These are phyloP conservation scores for Semibalanus balanoides DNA, from an alignment of 1,140 invertebrate species.

Conservation along the genomic window DNA sequence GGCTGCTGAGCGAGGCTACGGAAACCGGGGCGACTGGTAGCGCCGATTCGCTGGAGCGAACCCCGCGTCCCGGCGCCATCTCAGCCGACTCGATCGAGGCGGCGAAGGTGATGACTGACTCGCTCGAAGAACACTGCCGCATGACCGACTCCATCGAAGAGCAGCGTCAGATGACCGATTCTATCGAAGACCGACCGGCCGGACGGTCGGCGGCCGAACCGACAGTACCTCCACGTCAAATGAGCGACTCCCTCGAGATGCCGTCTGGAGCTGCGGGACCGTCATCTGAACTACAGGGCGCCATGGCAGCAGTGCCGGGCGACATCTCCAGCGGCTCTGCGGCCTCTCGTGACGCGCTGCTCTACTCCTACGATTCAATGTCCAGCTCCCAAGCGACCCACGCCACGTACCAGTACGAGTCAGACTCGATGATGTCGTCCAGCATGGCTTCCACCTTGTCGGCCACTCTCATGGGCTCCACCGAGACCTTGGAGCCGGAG, in stretches of 20 bases:
- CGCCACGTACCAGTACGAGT: conserved; percentile 67
- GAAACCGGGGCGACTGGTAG: conserved; percentile 23
- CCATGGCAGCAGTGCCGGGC: too few species aligned
- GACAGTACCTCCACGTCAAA: too few species aligned
- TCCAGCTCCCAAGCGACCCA: conserved; percentile 58
- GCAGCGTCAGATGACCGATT: not conserved
- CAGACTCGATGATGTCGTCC: conserved; percentile 58
- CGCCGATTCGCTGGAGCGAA: conserved; percentile 35
- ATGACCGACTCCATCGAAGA: not conserved
- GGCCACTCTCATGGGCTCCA: conserved; percentile 40
- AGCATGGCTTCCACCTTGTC: conserved; percentile 35
- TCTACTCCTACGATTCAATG: not conserved
- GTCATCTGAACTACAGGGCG: not conserved
- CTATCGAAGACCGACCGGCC: not conserved
- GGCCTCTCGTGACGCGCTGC: not conserved
- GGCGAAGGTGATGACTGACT: conserved; percentile 4
- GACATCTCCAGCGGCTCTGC: not conserved
- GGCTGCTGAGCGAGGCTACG: conserved; percentile 21
- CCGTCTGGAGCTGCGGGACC: not conserved
- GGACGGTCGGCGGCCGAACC: not conserved
- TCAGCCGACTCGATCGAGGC: conserved; percentile 28
- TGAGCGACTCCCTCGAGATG: too few species aligned
- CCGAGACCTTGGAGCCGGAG: conserved; percentile 35
- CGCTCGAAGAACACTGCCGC: not conserved
- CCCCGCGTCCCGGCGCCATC: conserved; percentile 23